Percentiles rank a stretch among this genome's conserved stretches.
Conservation (phyloP, 2,113 vertebrate species). For the Apaloderma vittatum region DNA sequence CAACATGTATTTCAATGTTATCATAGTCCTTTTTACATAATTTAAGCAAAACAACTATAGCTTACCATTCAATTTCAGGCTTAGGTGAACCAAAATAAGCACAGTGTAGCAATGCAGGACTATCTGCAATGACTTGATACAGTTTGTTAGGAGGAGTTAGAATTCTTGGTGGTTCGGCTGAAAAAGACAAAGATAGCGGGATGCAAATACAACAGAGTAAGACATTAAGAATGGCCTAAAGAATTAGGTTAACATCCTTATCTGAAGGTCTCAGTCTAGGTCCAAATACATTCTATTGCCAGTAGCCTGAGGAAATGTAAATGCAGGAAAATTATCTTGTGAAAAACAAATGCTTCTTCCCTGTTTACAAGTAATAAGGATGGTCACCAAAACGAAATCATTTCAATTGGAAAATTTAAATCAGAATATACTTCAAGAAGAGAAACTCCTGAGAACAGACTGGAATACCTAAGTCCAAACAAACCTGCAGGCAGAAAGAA, state of each 20-base stretch:
- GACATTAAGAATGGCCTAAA: background rate
- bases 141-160: conserved; percentile 86
- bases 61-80: conserved; percentile 92
- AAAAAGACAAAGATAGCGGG: conserved; percentile 52
- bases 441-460: background rate
- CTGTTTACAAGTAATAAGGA: background rate
- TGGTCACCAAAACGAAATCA: background rate
- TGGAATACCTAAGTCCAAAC: background rate
- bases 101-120: conserved; percentile 88
- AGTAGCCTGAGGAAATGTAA: background rate
- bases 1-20: background rate
- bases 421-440: background rate
- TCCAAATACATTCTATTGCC: background rate
- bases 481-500: background rate
- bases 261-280: background rate
- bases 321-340: background rate
- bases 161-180: conserved; percentile 94
- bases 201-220: background rate
- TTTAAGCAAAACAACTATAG: background rate
- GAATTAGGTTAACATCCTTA: background rate
- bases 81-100: conserved; percentile 93
- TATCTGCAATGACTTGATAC: conserved; percentile 92
- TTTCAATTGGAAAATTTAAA: conserved; percentile 7
- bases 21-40: background rate
- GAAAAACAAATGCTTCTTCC: background rate